Evolutionary conservation across 92 coral and sea anemone genomes (phyloP).

Genomic region (Nematostella vectensis): DNA sequence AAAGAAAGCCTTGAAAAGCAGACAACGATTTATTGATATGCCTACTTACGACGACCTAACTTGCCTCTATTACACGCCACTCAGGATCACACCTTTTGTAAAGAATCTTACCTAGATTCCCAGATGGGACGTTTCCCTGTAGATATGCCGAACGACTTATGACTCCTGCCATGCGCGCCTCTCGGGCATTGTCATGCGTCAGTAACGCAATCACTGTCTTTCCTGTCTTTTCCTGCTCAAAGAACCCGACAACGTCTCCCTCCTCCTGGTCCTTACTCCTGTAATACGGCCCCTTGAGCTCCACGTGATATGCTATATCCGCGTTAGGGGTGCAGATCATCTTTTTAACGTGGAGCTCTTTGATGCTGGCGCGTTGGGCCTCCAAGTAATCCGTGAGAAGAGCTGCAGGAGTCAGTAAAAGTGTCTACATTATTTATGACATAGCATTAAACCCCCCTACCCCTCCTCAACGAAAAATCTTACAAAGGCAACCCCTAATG

Average conservation of each 20-base stretch:
- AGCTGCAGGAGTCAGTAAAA: too few relatives aligned
- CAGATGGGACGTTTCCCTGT: conserved; percentile 64
- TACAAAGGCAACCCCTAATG: too few relatives aligned
- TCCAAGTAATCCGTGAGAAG: conserved; percentile 84
- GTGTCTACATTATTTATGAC: too few relatives aligned
- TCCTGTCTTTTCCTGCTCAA: conserved; percentile 44
- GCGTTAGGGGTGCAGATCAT: conserved; percentile 64
- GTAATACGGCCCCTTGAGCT: conserved; percentile 50
- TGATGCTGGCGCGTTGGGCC: conserved; percentile 82
- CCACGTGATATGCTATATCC: conserved; percentile 88
- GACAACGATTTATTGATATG: too few relatives aligned
- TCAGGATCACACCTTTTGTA: too few relatives aligned
- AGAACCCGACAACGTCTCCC: conserved; percentile 89
- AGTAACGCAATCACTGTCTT: conserved; percentile 68
- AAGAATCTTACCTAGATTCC: conserved; percentile 14
- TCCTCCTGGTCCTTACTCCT: conserved; percentile 61
- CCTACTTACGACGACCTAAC: too few relatives aligned
- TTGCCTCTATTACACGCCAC: too few relatives aligned
- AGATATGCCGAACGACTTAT: conserved; percentile 95
- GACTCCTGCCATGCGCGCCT: conserved; percentile 88
- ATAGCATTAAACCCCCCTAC: background rate
- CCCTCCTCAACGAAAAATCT: background rate
- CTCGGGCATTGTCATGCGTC: conserved; percentile 42
- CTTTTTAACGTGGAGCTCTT: conserved; percentile 55
- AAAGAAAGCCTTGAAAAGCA: too few relatives aligned